Base-by-base conservation (phyloP, 1,140 invertebrate species). In the Maniola jurtina region DNA sequence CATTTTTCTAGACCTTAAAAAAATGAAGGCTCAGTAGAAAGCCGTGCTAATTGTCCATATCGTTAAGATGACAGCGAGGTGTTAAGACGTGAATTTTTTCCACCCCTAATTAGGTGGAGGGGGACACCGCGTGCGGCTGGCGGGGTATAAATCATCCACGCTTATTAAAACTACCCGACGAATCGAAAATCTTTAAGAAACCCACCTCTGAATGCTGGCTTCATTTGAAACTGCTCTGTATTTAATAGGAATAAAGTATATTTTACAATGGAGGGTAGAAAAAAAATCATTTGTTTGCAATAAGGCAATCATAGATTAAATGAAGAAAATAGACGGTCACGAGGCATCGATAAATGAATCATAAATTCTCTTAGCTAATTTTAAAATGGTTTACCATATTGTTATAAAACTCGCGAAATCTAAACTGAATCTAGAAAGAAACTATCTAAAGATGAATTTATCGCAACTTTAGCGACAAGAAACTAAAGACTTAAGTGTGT, bases 91-190 rank as follows among this genome's bases (percentile, higher is more conserved):
- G 76, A 75, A 79, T 81, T 83, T 83, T 81, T 83, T 64, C 64
- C 69, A 65, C 59, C 72, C 72, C 71, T 83, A 86, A 83, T 83
- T 86, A 86, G 73, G 42, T 11, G 42, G 42, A 25, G 42, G 42
- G 73, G 70, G 73, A 68, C 76, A 64, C 80, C 82, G 76, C 58
- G 63, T 86, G 83, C 71, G 47, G 62, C 47, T 83, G 83, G 81
- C 83, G 77, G 71, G 73, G 76, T 76, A 81, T 85, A 85, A 85
- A 83, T 85, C 83, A 85, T 81, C 77, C 77, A 55, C 75, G 79
- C 77, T 83, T 85, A 85, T 85, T 85, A 85, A 85, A 85, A 81
- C 75, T 80, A 83, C 72, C 72, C 71, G 68, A 78, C 72, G 77
- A 85, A 83, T 83, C 80, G 77, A 83, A 45, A 45, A 85, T 66